Base-by-base conservation (phyloP, 1,140 invertebrate species). In the Micrasema minimum region DNA sequence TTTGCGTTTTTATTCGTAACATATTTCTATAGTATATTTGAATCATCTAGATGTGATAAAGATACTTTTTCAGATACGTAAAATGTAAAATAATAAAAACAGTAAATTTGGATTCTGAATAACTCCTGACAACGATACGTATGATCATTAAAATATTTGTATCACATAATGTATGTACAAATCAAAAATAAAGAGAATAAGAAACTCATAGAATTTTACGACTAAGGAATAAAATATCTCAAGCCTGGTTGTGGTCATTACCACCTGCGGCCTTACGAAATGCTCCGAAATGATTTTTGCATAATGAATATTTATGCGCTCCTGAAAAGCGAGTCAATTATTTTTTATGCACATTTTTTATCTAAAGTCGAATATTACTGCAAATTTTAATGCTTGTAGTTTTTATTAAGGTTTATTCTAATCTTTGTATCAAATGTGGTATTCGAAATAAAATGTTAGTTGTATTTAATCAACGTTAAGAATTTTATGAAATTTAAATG, bases 301-400 rank as follows among this genome's bases (percentile, higher is more conserved):
- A 55, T 55, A 55, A 55, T 55, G 51, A 55, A 55, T 55, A 55
- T 55, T 55, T 55, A 55, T 55, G 51, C 51, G 51, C 26, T 55
- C 51, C 23, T 55, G 51, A 55, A 55, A 55, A 55, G 51, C 51
- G 51, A 55, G 51, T 55, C 51, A 55, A 55, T 55, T 55, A 55
- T 55, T 55, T 55, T 55, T 55, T 55, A 55, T 55, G 51, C 51
- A 55, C 37, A 18, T 55, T 53, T n/a, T 55, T 55, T 26, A 35
- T 35, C 51, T 35, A 55, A 55, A 55, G 26, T 55, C 26, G 51
- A 35, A 55, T 55, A 55, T 55, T 23, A 16, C 26, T 55, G 51
- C 51, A 55, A 12, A 55, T 55, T 55, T 55, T 55, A 55, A 55
- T 55, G 51, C n/a, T 55, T 55, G 37, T 55, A 55, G 26, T n/a